phyloP scores from a whole-genome alignment of 2,797 vertebrate species.

The Natrix natrix region DNA sequence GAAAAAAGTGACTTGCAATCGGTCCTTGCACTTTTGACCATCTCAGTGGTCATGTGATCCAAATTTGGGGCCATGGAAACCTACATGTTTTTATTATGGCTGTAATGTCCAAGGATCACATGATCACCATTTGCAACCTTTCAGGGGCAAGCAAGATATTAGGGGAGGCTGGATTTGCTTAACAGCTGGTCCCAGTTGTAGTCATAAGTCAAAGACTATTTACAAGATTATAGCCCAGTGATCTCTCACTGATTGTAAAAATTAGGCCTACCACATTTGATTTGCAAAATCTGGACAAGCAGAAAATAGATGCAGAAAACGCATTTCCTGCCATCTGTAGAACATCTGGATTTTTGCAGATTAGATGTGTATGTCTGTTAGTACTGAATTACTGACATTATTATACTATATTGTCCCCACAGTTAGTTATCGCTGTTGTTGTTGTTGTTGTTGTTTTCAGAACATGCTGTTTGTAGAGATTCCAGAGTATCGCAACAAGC shows the following conservation, averaged over 20 bases:
- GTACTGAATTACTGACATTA: not conserved
- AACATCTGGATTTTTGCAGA: not conserved
- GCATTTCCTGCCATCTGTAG: not conserved
- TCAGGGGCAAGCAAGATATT: not conserved
- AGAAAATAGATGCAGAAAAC: not conserved
- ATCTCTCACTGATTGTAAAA: not conserved
- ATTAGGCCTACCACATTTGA: not conserved
- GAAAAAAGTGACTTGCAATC: not conserved
- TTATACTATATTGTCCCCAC: not conserved
- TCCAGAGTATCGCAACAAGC: conserved; percentile 87
- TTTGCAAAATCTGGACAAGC: not conserved
- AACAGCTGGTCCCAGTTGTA: not conserved
- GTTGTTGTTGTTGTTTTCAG: conserved; percentile 65
- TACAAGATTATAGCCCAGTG: not conserved
- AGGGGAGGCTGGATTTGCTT: not conserved
- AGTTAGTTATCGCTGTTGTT: not conserved
- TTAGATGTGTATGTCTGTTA: not conserved
- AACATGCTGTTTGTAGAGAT: conserved; percentile 96
- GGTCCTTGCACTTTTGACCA: not conserved
- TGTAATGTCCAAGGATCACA: not conserved
- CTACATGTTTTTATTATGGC: not conserved
- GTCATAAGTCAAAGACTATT: not conserved
- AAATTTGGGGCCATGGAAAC: not conserved
- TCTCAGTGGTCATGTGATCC: not conserved
- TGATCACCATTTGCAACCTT: not conserved